A percentile compares a stretch with the other conserved stretches of the same genome.
Conservation (phyloP, 2,888 invertebrate genomes). For the Leistus spinibarbis region DNA sequence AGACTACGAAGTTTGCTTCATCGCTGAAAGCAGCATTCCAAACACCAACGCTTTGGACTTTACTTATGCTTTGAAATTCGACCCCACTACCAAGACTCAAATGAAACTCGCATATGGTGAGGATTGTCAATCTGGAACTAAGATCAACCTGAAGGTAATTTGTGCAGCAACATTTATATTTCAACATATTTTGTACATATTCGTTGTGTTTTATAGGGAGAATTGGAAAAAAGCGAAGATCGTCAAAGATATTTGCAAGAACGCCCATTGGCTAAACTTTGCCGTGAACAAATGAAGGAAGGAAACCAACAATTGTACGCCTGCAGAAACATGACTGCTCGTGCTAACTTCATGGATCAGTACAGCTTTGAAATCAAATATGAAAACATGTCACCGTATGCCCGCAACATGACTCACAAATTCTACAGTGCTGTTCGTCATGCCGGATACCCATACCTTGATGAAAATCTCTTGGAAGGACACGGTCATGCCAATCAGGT, state of each 20-base stretch:
- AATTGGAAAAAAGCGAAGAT: constrained; percentile 60
- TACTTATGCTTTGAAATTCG: constrained; percentile 61
- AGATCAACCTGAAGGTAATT: constrained; percentile 31
- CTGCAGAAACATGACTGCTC: constrained; percentile 64
- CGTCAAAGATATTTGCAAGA: constrained; percentile 58
- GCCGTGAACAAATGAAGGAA: constrained; percentile 60
- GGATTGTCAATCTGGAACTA: constrained; percentile 51
- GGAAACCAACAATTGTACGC: constrained; percentile 64
- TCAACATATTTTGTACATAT: too few relatives aligned
- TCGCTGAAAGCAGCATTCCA: constrained; percentile 58
- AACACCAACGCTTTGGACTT: constrained; percentile 62
- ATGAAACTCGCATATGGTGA: constrained; percentile 62
- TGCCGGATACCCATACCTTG: constrained; percentile 59
- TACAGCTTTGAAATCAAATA: constrained; percentile 59
- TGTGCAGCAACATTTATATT: background rate
- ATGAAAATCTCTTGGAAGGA: constrained; percentile 54
- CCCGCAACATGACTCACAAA: constrained; percentile 59
- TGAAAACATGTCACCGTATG: constrained; percentile 59
- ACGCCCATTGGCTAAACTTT: constrained; percentile 58
- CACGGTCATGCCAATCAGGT: constrained; percentile 59
- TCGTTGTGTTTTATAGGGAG: too few relatives aligned
- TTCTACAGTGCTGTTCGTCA: constrained; percentile 58
- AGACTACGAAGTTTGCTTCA: constrained; percentile 58
- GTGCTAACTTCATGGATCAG: constrained; percentile 63
- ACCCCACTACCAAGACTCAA: constrained; percentile 60